These are phyloP conservation scores for Eupithecia centaureata DNA, from an alignment of 2,888 invertebrate genomes.

Conservation along the genomic window DNA sequence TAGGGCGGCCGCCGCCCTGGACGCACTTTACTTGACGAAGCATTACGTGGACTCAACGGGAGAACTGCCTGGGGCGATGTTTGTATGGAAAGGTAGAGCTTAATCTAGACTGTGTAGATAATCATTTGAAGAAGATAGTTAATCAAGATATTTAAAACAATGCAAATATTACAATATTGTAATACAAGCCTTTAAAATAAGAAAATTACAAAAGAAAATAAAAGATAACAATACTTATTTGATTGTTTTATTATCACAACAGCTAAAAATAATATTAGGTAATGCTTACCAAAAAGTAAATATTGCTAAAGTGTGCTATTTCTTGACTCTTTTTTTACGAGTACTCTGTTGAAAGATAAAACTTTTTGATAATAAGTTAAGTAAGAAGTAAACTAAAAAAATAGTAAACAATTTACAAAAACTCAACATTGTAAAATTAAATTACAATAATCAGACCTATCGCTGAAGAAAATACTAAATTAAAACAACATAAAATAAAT, in stretches of 20 bases:
- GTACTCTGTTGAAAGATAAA: background rate
- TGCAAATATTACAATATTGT: no score
- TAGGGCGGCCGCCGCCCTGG: constrained; percentile 32
- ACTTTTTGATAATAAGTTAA: background rate
- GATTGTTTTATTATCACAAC: no score
- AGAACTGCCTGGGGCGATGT: background rate
- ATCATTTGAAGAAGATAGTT: background rate
- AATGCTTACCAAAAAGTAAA: no score
- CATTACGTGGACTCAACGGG: constrained; percentile 2
- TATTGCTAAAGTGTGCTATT: no score
- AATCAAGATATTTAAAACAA: no score
- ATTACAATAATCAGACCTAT: background rate
- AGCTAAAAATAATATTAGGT: no score
- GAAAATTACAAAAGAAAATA: no score
- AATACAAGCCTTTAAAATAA: no score
- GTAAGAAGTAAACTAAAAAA: no score
- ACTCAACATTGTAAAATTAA: background rate
- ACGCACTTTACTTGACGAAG: constrained; percentile 28
- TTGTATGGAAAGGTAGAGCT: background rate
- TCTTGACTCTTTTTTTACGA: background rate
- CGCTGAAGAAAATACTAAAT: background rate
- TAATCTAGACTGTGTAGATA: background rate
- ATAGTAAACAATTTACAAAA: no score
- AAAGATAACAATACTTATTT: no score
- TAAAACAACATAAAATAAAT: no score